A percentile compares a stretch with the other conserved stretches of the same genome.
Evolutionary conservation across 1,140 invertebrate genomes (phyloP).

Genomic region (Thaumetopoea pityocampa): DNA sequence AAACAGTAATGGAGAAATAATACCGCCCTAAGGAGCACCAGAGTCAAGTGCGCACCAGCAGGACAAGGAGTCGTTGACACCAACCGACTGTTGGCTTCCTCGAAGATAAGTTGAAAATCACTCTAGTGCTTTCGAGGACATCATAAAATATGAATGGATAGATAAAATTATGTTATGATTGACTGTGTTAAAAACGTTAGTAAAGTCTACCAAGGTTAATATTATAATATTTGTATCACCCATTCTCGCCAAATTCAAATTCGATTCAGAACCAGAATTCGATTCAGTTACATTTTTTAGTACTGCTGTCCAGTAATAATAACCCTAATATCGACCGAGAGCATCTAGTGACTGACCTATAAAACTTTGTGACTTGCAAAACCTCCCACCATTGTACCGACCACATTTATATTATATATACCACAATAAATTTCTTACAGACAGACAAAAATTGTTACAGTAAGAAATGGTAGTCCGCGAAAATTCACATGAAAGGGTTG

Average conservation of each 20-base stretch:
- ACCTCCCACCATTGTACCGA: conserved; percentile 39
- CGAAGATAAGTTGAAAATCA: too few relatives aligned
- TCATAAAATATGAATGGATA: too few relatives aligned
- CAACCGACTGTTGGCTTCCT: too few relatives aligned
- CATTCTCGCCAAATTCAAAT: not conserved
- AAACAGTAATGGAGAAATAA: too few relatives aligned
- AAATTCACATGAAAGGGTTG: conserved; percentile 61
- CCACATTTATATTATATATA: conserved; percentile 54
- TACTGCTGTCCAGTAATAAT: conserved; percentile 24
- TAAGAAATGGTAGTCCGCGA: conserved; percentile 48
- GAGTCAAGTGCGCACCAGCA: too few relatives aligned
- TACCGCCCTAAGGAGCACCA: too few relatives aligned
- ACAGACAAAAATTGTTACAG: conserved; percentile 52
- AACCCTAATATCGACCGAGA: conserved; percentile 32
- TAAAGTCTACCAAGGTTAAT: too few relatives aligned
- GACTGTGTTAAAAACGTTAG: too few relatives aligned
- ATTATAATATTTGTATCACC: not conserved
- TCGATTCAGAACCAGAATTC: not conserved
- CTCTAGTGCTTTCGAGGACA: too few relatives aligned
- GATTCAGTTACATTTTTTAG: conserved; percentile 31
- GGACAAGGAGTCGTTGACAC: too few relatives aligned
- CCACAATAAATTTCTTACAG: conserved; percentile 55
- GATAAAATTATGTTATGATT: too few relatives aligned
- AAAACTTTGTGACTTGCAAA: conserved; percentile 64
- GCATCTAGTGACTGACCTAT: conserved; percentile 54